phyloP scores from a whole-genome alignment of 1,140 invertebrate genomes.

The Littorina saxatilis region DNA sequence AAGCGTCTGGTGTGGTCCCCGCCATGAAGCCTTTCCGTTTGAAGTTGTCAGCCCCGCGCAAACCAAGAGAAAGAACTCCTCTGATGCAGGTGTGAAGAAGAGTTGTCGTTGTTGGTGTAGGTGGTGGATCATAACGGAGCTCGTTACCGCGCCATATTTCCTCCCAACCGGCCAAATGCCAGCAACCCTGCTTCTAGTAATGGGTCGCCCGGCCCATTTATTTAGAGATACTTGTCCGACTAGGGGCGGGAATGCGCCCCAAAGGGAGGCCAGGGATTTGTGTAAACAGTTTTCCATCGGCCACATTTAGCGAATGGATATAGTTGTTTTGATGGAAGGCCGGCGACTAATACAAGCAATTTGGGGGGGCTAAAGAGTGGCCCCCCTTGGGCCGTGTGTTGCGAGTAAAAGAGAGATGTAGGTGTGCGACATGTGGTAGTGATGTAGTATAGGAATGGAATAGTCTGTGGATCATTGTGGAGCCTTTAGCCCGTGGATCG shows the following conservation, averaged over 20 bases:
- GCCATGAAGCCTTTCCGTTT: too few species aligned
- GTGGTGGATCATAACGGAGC: neutral
- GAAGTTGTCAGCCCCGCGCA: too few species aligned
- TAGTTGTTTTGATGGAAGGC: conserved; percentile 24
- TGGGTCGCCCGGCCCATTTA: conserved; percentile 17
- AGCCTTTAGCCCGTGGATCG: too few species aligned
- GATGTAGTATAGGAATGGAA: too few species aligned
- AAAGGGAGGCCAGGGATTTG: conserved; percentile 26
- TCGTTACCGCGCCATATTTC: conserved; percentile 15
- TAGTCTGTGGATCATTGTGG: too few species aligned
- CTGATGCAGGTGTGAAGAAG: too few species aligned
- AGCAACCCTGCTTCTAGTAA: neutral
- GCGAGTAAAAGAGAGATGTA: conserved; percentile 11
- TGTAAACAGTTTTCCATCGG: conserved; percentile 31
- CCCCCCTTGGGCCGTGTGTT: conserved; percentile 14
- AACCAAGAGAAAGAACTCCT: too few species aligned
- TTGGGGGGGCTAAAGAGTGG: conserved; percentile 26
- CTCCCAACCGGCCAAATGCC: neutral
- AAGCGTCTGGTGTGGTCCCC: too few species aligned
- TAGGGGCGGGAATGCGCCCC: neutral
- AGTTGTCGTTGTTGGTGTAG: too few species aligned
- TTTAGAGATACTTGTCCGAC: conserved; percentile 30
- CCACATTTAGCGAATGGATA: conserved; percentile 30
- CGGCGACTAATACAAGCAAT: conserved; percentile 25
- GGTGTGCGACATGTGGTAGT: too few species aligned